Percentiles rank a stretch among this genome's conserved stretches.
phyloP scores from a whole-genome alignment of 2,113 vertebrate species.

The Planiliza haematocheilus region DNA sequence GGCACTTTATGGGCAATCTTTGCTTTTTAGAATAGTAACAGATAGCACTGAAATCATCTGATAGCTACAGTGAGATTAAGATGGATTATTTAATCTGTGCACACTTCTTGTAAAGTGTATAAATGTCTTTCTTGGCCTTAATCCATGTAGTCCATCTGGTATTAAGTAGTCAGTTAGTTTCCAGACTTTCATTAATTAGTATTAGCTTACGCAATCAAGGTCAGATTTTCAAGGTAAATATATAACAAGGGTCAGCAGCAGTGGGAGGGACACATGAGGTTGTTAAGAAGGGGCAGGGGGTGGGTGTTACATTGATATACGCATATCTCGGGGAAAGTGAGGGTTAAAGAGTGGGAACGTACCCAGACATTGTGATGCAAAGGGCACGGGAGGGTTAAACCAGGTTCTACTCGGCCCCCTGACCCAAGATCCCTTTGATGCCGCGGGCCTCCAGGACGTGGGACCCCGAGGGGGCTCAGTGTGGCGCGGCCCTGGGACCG shows the following conservation, averaged over 20 bases:
- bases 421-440: slow-evolving; percentile 77
- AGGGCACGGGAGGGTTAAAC: slow-evolving; percentile 69
- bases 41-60: not conserved
- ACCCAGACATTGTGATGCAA: slow-evolving; percentile 79
- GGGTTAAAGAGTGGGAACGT: slow-evolving; percentile 73
- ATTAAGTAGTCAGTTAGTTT: not conserved
- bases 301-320: slow-evolving; percentile 68
- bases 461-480: slow-evolving; percentile 49
- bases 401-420: slow-evolving; percentile 70
- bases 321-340: slow-evolving; percentile 76
- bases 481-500: slow-evolving; percentile 61
- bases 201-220: slow-evolving; percentile 1
- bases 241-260: not conserved
- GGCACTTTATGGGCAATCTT: not conserved
- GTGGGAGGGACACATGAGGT: slow-evolving; percentile 44
- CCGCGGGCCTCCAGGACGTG: slow-evolving; percentile 53
- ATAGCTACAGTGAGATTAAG: slow-evolving; percentile 1
- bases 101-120: not conserved
- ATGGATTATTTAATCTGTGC: slow-evolving; percentile 8
- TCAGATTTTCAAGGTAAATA: not conserved
- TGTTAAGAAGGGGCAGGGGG: slow-evolving; percentile 19
- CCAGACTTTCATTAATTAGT: too few relatives aligned
- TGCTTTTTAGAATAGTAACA: not conserved
- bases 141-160: not conserved
- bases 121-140: not conserved